Conservation (phyloP, 2,797 vertebrate species). For the Pseudochirops cupreus region DNA sequence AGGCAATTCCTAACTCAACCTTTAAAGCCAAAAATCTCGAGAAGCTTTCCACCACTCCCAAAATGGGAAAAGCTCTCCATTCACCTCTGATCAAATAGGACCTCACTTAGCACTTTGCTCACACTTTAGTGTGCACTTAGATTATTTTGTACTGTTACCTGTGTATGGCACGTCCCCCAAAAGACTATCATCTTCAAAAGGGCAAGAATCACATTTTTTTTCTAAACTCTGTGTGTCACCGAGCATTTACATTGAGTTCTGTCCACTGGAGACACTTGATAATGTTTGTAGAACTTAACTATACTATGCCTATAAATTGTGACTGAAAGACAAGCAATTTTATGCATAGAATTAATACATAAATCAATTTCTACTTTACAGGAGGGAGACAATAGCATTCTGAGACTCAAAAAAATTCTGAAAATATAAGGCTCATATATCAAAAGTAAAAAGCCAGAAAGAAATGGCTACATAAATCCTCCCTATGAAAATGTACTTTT, state of each 20-base stretch:
- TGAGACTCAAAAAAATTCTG: background rate
- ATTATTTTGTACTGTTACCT: background rate
- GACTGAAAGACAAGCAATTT: background rate
- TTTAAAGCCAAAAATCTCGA: background rate
- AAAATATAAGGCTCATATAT: background rate
- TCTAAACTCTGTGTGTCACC: background rate
- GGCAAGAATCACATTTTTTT: background rate
- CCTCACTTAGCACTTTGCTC: background rate
- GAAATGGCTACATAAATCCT: background rate
- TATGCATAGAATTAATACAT: background rate
- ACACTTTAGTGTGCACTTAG: background rate
- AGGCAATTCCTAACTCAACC: background rate
- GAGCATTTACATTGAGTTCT: background rate
- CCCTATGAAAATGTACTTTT: background rate
- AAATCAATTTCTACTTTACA: background rate
- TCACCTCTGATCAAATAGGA: background rate
- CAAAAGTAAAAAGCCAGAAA: background rate
- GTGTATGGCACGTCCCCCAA: background rate
- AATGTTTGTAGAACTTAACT: background rate
- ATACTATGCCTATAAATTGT: background rate
- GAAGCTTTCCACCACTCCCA: background rate
- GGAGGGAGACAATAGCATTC: background rate
- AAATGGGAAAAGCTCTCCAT: background rate
- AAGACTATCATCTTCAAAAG: background rate
- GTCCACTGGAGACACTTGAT: background rate